phyloP scores from a whole-genome alignment of 30 jellyfish, hydroid and myxozoan genomes.

The Chironex yamaguchii region DNA sequence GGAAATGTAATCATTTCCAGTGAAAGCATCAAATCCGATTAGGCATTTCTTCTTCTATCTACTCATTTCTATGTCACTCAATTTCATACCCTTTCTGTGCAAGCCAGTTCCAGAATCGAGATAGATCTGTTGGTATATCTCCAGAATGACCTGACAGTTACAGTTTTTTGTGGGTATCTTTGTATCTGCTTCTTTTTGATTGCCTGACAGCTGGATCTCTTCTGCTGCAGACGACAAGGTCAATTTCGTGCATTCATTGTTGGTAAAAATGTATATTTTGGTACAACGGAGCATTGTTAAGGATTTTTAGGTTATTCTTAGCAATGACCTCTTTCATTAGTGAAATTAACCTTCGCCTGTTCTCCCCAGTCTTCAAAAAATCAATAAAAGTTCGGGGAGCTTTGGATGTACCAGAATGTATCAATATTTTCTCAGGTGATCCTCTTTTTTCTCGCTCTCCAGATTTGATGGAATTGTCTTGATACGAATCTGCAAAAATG shows the following conservation, averaged over 20 bases:
- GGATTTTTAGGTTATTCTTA: neutral
- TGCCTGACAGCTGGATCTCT: conserved; percentile 19
- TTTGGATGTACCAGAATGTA: neutral
- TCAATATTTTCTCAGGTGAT: neutral
- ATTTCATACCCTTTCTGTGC: neutral
- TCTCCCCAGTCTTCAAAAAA: neutral
- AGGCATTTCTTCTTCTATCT: neutral
- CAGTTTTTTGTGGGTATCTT: conserved; percentile 12
- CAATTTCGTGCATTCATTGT: neutral
- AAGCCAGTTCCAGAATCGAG: conserved; percentile 9
- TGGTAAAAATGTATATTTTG: neutral
- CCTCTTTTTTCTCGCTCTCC: neutral
- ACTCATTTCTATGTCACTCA: neutral
- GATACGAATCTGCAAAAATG: neutral
- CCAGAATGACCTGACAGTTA: neutral
- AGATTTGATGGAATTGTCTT: neutral
- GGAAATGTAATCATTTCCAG: conserved; percentile 33
- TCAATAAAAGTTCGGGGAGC: neutral
- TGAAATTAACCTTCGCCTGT: neutral
- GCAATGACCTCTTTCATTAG: neutral
- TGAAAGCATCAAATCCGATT: conserved; percentile 69
- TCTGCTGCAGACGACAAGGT: conserved; percentile 7
- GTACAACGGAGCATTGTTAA: neutral
- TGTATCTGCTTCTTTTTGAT: conserved; percentile 73
- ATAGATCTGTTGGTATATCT: conserved; percentile 20